Evolutionary conservation across 1,140 invertebrate species (phyloP).

Genomic region (Pentalonia nigronervosa): DNA sequence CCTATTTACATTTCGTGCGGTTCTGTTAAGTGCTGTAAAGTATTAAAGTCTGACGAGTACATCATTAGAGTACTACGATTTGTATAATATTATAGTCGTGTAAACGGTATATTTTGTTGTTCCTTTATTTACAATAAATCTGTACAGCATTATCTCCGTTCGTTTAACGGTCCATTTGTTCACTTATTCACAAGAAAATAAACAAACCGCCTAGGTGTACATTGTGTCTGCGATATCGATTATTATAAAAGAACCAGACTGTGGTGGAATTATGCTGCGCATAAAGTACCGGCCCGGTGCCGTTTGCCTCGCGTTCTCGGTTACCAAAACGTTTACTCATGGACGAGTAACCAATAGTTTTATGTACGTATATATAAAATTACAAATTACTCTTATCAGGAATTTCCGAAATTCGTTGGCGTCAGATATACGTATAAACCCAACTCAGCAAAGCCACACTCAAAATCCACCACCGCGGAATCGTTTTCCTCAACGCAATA

Average conservation of each 20-base stretch:
- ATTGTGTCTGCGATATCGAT: neutral
- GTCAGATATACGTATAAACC: neutral
- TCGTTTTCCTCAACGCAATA: neutral
- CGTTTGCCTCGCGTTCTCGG: neutral
- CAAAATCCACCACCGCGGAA: neutral
- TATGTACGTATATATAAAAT: neutral
- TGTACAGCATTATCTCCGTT: neutral
- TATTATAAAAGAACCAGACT: neutral
- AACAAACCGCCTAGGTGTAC: neutral
- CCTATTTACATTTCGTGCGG: too few species aligned
- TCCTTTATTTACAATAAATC: neutral
- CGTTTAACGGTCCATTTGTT: neutral
- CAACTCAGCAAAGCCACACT: constrained; percentile 1
- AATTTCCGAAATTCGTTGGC: neutral
- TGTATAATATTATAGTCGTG: neutral
- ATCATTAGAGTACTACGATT: neutral
- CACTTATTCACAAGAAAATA: neutral
- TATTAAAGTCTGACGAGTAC: neutral
- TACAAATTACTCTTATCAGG: neutral
- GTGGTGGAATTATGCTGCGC: neutral
- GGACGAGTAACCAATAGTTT: neutral
- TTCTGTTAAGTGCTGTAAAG: too few species aligned
- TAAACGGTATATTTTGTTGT: neutral
- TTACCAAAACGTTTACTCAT: neutral
- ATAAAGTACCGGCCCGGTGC: neutral